Evolutionary conservation across 2,888 invertebrate species (phyloP).

Genomic region (Trissoscelio sp.): DNA sequence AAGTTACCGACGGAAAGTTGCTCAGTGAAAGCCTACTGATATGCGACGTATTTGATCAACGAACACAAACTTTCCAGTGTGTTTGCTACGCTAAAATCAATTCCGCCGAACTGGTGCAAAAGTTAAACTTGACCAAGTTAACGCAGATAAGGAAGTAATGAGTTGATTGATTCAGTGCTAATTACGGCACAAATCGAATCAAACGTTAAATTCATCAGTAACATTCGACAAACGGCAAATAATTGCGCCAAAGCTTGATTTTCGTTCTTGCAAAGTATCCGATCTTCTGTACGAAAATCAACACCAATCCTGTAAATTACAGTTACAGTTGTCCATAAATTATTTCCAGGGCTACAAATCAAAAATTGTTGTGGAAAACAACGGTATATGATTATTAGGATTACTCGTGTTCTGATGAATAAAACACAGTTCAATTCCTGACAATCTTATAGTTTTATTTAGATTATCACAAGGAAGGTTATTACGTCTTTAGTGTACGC

Average conservation of each 20-base stretch:
- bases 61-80: slow-evolving; percentile 60
- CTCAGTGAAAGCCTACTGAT: slow-evolving; percentile 66
- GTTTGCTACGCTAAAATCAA: slow-evolving; percentile 65
- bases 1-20: slow-evolving; percentile 59
- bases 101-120: slow-evolving; percentile 58
- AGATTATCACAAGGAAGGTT: too few species aligned
- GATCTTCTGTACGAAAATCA: not conserved
- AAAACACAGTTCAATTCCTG: too few species aligned
- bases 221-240: not conserved
- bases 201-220: slow-evolving; percentile 34
- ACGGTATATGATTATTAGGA: too few species aligned
- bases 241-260: slow-evolving; percentile 17
- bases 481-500: too few species aligned
- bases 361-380: too few species aligned
- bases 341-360: too few species aligned
- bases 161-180: slow-evolving; percentile 65
- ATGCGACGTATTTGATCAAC: slow-evolving; percentile 68
- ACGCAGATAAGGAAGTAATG: slow-evolving; percentile 59
- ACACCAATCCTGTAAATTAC: too few species aligned
- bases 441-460: too few species aligned
- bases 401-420: too few species aligned
- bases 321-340: not conserved
- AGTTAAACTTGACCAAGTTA: slow-evolving; percentile 66
- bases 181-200: slow-evolving; percentile 46
- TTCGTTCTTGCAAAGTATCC: not conserved